phyloP scores from a whole-genome alignment of 2,797 vertebrate genomes.

The Thaleichthys pacificus region DNA sequence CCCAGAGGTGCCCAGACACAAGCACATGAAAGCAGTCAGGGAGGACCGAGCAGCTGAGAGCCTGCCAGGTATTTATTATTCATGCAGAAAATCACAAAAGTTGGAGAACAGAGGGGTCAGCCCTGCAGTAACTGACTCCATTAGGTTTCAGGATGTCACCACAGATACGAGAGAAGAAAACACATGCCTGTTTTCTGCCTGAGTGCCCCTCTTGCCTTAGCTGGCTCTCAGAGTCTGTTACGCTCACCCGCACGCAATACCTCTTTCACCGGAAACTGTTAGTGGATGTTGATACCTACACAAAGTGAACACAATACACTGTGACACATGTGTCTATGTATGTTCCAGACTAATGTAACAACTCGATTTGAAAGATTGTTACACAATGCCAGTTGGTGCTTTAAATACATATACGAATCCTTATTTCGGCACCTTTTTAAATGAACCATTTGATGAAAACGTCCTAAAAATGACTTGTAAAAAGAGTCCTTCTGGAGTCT shows the following conservation, averaged over 20 bases:
- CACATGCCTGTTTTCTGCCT: neutral
- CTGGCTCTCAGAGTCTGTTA: neutral
- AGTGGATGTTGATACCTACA: neutral
- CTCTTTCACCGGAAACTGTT: neutral
- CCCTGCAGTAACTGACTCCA: constrained; percentile 6
- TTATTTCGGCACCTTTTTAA: neutral
- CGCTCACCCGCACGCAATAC: neutral
- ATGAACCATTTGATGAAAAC: too few relatives aligned
- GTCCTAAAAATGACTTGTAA: too few relatives aligned
- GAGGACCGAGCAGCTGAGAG: neutral
- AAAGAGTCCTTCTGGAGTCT: neutral
- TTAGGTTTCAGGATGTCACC: neutral
- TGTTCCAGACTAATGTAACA: neutral
- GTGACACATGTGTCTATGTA: neutral
- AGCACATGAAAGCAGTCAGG: neutral
- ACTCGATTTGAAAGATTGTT: neutral
- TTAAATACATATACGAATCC: neutral
- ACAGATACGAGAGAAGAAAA: neutral
- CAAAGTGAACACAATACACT: neutral
- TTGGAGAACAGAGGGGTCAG: neutral
- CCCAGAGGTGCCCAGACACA: neutral
- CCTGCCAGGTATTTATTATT: constrained; percentile 1
- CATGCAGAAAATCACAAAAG: constrained; percentile 9
- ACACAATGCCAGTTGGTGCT: neutral
- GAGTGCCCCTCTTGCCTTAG: neutral